Evolutionary conservation across 2,113 vertebrate species (phyloP), one percentile per base, ranked within the genome.

Genomic region (Sapajus apella): DNA sequence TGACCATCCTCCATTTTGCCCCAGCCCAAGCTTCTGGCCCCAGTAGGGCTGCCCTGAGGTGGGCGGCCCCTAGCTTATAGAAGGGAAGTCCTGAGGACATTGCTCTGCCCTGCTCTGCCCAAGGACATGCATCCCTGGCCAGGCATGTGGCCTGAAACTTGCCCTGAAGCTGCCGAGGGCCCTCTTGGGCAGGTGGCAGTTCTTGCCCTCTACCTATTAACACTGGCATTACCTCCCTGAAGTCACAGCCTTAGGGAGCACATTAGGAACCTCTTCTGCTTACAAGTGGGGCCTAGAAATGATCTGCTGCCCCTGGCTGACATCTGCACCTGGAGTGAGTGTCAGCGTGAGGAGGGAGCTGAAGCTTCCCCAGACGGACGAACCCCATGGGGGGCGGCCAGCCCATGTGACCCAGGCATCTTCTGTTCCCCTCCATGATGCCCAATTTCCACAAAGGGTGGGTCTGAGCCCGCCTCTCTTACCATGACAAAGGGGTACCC

Each of bases 71-170:
- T 18, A 32, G 40, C 0, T 27, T 13, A 7, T 43, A 52, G 95
- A 66, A 80, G 12, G 40, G 16, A 45, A 50, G 45, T 32, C 73
- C 66, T 66, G 50, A 72, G 56, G 72, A 85, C 66, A n/a, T 8
- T 30, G 45, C 17, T n/a, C 0, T 10, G 17, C 8, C 43, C 11
- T 30, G 45, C 17, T n/a, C 0, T 10, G 17, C 8, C 50, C 56
- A n/a, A 14, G 20, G 8, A 61, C 35, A 47, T 13, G 27, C 40
- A 37, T 20, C 32, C 18, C 13, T 58, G 58, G 16, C 40, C 56
- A n/a, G 88, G 25, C 17, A 81, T 0, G 0, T 68, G 30, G 66
- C 20, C 75, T 14, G 14, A 80, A 90, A 55, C 23, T 43, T 61
- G 40, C 16, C 47, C 43, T 43, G 17, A 25, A 21, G 58, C 45